Evolutionary conservation across 2,888 invertebrate genomes (phyloP).

Genomic region (Drosophila pseudotalamancana): DNA sequence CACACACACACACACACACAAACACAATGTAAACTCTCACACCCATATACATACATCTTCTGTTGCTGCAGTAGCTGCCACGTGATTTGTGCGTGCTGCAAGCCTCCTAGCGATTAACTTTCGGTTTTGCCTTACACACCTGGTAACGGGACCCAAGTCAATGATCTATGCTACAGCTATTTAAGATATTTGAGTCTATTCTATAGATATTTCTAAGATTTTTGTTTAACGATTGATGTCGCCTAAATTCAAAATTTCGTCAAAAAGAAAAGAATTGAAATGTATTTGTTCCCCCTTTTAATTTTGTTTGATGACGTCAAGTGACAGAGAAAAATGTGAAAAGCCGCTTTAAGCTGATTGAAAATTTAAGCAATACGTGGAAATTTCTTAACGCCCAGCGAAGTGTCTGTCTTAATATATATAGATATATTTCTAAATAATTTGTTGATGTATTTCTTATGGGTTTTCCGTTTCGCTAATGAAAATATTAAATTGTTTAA

Average conservation of each 20-base stretch:
- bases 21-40: background rate
- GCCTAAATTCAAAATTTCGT: slow-evolving; percentile 28
- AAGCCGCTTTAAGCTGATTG: slow-evolving; percentile 54
- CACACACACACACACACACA: slow-evolving; percentile 5
- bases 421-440: background rate
- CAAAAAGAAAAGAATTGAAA: slow-evolving; percentile 18
- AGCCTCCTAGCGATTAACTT: slow-evolving; percentile 53
- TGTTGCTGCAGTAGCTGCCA: slow-evolving; percentile 28
- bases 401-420: slow-evolving; percentile 16
- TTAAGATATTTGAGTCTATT: slow-evolving; percentile 19
- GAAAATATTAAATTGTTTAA: slow-evolving; percentile 25
- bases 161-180: slow-evolving; percentile 1
- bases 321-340: slow-evolving; percentile 52
- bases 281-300: slow-evolving; percentile 16
- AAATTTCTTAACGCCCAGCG: slow-evolving; percentile 54
- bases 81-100: slow-evolving; percentile 35
- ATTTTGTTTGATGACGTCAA: slow-evolving; percentile 76
- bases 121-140: slow-evolving; percentile 32
- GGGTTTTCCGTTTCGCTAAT: slow-evolving; percentile 26
- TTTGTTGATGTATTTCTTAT: background rate
- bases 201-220: slow-evolving; percentile 46
- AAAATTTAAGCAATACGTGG: slow-evolving; percentile 66
- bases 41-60: background rate
- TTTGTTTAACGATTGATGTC: slow-evolving; percentile 57
- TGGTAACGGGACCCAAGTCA: slow-evolving; percentile 2